These are phyloP conservation scores for Callopanchax toddi DNA, from an alignment of 2,113 vertebrate species.

Conservation along the genomic window DNA sequence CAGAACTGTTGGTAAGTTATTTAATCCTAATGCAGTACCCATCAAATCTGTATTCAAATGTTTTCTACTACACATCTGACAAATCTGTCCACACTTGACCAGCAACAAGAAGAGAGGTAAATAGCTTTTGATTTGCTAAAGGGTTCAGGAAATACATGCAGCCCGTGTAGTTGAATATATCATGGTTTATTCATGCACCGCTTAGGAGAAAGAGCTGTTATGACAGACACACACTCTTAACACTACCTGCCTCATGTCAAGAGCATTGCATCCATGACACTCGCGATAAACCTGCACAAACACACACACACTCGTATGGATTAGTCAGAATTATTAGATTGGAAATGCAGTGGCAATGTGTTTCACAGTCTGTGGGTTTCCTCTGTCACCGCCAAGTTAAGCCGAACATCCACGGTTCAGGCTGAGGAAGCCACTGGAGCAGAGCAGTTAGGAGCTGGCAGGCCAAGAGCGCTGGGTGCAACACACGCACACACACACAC, in stretches of 20 bases:
- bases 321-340: constrained; percentile 69
- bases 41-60: neutral
- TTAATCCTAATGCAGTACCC: neutral
- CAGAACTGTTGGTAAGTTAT: constrained; percentile 89
- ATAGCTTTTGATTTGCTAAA: constrained; percentile 42
- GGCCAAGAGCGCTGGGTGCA: constrained; percentile 43
- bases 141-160: constrained; percentile 29
- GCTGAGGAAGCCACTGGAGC: constrained; percentile 69
- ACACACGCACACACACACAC: constrained; percentile 21
- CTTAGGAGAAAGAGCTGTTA: constrained; percentile 48
- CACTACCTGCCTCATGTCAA: constrained; percentile 63
- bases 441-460: constrained; percentile 59
- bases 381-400: constrained; percentile 70
- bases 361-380: constrained; percentile 68
- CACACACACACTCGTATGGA: constrained; percentile 42
- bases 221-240: constrained; percentile 31
- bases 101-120: constrained; percentile 15
- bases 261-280: constrained; percentile 38
- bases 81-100: neutral
- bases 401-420: constrained; percentile 61
- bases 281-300: constrained; percentile 37
- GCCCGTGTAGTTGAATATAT: constrained; percentile 37
- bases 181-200: constrained; percentile 69
- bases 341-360: constrained; percentile 68
- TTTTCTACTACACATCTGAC: neutral